phyloP scores from a whole-genome alignment of 2,888 invertebrate genomes.

The Phytoseiulus persimilis region DNA sequence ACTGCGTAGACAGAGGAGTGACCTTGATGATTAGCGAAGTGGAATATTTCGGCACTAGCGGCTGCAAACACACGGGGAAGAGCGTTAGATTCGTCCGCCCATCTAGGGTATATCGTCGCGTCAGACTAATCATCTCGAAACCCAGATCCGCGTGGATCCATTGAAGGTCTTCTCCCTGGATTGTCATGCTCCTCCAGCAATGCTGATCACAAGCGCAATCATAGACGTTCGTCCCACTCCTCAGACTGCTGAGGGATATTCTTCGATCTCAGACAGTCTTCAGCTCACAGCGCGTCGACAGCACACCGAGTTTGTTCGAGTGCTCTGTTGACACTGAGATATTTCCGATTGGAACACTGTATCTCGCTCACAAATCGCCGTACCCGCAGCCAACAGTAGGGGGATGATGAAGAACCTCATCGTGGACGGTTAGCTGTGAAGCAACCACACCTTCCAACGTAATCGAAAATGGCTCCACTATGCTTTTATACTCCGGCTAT shows the following conservation, averaged over 20 bases:
- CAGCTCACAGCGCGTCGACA: too few species aligned
- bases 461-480: not conserved
- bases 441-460: slow-evolving; percentile 36
- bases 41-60: slow-evolving; percentile 27
- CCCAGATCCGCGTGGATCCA: too few species aligned
- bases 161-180: too few species aligned
- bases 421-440: slow-evolving; percentile 30
- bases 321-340: not conserved
- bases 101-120: too few species aligned
- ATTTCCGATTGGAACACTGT: not conserved
- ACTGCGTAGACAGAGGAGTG: slow-evolving; percentile 15
- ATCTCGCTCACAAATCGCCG: not conserved
- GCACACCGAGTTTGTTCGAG: too few species aligned
- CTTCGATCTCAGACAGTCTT: too few species aligned
- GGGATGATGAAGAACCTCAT: slow-evolving; percentile 34
- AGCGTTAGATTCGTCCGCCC: not conserved
- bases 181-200: too few species aligned
- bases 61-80: not conserved
- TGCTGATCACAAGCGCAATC: too few species aligned
- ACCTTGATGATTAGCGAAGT: slow-evolving; percentile 12
- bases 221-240: too few species aligned
- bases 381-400: slow-evolving; percentile 32
- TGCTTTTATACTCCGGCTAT: not conserved
- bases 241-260: too few species aligned
- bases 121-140: too few species aligned